phyloP scores from a whole-genome alignment of 2,113 vertebrate genomes.

The Penelope pileata region DNA sequence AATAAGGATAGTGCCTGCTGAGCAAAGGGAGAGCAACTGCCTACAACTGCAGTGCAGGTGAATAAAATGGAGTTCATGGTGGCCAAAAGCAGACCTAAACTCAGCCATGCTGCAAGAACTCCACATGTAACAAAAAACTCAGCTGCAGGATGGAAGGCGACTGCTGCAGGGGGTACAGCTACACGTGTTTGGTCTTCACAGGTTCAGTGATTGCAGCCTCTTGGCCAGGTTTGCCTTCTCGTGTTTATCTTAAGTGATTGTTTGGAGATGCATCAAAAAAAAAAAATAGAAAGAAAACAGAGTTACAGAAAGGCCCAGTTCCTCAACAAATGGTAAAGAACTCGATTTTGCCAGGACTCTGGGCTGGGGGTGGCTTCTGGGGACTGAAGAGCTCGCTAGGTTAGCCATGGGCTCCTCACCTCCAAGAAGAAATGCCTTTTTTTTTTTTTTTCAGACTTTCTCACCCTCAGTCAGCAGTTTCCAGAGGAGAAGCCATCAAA shows the following conservation, averaged over 20 bases:
- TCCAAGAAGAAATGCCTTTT: not conserved
- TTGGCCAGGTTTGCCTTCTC: conserved; percentile 17
- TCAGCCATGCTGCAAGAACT: not conserved
- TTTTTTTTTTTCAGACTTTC: not conserved
- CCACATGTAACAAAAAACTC: not conserved
- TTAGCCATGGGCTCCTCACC: not conserved
- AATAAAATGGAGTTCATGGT: not conserved
- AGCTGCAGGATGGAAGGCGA: not conserved
- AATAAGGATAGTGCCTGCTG: not conserved
- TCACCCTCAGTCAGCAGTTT: not conserved
- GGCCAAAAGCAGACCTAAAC: not conserved
- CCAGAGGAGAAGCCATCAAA: conserved; percentile 17
- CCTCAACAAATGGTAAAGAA: not conserved
- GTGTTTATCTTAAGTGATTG: conserved; percentile 37
- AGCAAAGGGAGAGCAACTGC: not conserved
- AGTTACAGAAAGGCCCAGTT: not conserved
- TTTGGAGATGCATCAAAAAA: conserved; percentile 59
- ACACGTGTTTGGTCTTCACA: conserved; percentile 43
- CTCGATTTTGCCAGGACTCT: not conserved
- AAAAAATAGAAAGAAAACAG: conserved; percentile 31
- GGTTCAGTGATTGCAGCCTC: conserved; percentile 18
- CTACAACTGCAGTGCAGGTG: not conserved
- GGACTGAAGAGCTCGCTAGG: not conserved
- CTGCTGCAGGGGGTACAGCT: not conserved
- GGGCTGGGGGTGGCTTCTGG: not conserved